A percentile compares a stretch with the other conserved stretches of the same genome.
These are phyloP conservation scores for Sus cebifrons DNA, from an alignment of 2,797 vertebrate genomes.

Conservation along the genomic window DNA sequence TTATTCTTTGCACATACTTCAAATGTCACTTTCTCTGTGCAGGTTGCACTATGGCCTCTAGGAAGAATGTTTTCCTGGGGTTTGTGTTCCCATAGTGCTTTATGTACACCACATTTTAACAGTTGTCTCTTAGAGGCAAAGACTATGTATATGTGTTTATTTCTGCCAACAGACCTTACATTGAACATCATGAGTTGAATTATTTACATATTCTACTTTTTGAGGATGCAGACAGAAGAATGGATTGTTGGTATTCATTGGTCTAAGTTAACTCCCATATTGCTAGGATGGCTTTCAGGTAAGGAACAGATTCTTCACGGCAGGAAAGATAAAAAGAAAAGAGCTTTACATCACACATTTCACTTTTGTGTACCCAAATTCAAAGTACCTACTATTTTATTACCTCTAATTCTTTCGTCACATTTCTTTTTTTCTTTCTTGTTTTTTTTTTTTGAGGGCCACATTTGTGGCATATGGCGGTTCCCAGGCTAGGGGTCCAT, in stretches of 20 bases:
- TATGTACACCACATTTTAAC: neutral
- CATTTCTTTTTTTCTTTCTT: no score
- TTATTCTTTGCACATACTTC: neutral
- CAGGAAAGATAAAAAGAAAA: neutral
- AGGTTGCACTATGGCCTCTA: neutral
- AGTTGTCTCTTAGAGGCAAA: slow-evolving; percentile 9
- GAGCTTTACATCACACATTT: neutral
- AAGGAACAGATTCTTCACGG: neutral
- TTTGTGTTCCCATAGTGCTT: neutral
- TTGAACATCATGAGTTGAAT: neutral
- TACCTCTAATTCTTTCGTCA: neutral
- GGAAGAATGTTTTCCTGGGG: neutral
- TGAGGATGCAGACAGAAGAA: neutral
- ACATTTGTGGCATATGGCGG: no score
- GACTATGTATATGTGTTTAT: neutral
- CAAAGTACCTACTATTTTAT: neutral
- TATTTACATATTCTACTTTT: neutral
- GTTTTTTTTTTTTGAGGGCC: no score
- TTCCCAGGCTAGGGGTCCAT: no score
- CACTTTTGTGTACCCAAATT: neutral
- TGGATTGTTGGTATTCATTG: neutral
- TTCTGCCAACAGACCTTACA: slow-evolving; percentile 11
- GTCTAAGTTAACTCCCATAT: neutral
- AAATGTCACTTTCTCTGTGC: neutral
- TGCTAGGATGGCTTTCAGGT: neutral